A percentile compares a stretch with the other conserved stretches of the same genome.
These are phyloP conservation scores for Lepidurus arcticus DNA, from an alignment of 1,140 invertebrate species.

Conservation along the genomic window DNA sequence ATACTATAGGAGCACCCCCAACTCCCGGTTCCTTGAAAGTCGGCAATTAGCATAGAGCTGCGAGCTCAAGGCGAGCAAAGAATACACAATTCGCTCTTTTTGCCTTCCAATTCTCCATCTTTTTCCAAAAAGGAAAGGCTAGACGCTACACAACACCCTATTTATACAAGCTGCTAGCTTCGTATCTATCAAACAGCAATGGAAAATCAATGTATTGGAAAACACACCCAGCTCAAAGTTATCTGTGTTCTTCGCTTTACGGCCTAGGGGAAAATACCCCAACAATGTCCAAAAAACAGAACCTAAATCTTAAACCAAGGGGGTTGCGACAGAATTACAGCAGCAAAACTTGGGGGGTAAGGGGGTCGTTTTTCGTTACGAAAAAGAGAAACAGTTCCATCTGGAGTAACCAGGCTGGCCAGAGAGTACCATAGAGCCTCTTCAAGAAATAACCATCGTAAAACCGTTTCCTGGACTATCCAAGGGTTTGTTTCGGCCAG, in stretches of 20 bases:
- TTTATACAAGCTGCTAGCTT: not conserved
- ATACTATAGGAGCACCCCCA: not conserved
- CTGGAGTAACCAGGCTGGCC: slow-evolving; percentile 4
- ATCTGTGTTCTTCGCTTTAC: not conserved
- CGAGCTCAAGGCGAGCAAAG: not conserved
- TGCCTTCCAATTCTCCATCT: not conserved
- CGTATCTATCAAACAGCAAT: not conserved
- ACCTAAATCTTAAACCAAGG: not conserved
- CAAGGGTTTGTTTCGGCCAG: not conserved
- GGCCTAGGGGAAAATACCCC: not conserved
- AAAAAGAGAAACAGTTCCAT: not conserved
- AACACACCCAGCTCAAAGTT: not conserved
- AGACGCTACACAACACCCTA: not conserved
- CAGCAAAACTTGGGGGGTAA: not conserved
- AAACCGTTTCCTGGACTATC: not conserved
- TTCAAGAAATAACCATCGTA: not conserved
- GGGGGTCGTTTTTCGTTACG: not conserved
- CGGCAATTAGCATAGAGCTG: not conserved
- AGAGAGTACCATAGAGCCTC: not conserved
- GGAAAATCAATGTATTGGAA: slow-evolving; percentile 22
- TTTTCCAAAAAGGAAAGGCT: not conserved
- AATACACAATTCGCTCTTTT: not conserved
- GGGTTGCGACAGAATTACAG: not conserved
- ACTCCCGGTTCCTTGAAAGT: not conserved
- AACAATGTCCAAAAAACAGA: not conserved